These are phyloP conservation scores for Erpornis zantholeuca DNA, from an alignment of 2,113 vertebrate genomes.

Conservation along the genomic window DNA sequence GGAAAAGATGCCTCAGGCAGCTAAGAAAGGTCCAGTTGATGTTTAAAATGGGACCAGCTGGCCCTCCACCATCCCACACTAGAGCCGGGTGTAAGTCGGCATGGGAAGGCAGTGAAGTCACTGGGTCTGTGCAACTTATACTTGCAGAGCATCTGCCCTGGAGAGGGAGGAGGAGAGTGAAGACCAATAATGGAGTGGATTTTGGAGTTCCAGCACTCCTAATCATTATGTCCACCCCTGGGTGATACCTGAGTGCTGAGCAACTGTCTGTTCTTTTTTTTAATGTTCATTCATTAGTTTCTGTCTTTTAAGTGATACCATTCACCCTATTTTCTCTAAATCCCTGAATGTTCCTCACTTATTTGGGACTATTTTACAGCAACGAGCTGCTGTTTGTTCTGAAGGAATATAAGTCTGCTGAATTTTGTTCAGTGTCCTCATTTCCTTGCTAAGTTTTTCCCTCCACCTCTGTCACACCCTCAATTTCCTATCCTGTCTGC, in stretches of 20 bases:
- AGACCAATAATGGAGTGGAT: not conserved
- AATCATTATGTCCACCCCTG: accelerated
- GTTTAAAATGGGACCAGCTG: not conserved
- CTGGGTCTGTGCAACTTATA: not conserved
- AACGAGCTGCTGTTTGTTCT: not conserved
- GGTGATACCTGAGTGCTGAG: not conserved
- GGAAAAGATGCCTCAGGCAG: conserved; percentile 38
- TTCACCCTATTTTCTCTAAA: not conserved
- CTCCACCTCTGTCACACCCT: not conserved
- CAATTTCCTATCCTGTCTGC: not conserved
- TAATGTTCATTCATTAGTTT: not conserved
- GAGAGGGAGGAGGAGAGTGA: not conserved
- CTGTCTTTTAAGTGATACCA: not conserved
- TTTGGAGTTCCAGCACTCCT: not conserved
- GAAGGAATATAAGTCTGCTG: not conserved
- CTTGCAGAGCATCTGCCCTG: not conserved
- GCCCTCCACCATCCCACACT: not conserved
- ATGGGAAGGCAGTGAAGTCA: not conserved
- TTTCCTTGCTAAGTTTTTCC: not conserved
- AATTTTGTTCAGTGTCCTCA: not conserved
- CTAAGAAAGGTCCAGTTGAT: conserved; percentile 29
- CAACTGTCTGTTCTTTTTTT: not conserved
- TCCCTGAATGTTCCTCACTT: not conserved
- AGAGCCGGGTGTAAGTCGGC: not conserved
- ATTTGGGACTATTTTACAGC: not conserved